A percentile compares a stretch with the other conserved stretches of the same genome.
These are phyloP conservation scores for Meloidogyne floridensis DNA, from an alignment of 1,140 invertebrate species.

Conservation along the genomic window DNA sequence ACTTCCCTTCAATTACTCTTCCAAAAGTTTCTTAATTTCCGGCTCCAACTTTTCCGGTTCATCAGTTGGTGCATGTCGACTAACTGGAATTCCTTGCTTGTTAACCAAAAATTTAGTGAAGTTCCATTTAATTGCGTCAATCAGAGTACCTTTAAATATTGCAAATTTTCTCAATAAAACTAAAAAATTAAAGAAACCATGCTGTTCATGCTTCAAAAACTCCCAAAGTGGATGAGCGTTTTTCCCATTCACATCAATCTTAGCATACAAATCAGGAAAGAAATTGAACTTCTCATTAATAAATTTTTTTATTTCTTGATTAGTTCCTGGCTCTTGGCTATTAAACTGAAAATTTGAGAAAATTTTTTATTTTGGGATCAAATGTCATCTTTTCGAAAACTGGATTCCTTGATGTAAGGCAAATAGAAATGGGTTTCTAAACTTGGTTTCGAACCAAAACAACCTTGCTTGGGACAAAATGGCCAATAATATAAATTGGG, in stretches of 20 bases:
- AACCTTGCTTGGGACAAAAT: too few relatives aligned
- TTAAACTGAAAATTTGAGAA: not conserved
- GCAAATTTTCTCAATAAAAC: too few relatives aligned
- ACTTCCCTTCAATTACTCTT: not conserved
- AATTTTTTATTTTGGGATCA: too few relatives aligned
- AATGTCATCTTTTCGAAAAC: not conserved
- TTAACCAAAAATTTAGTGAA: constrained; percentile 53
- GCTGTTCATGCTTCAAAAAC: constrained; percentile 53
- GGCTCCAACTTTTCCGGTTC: constrained; percentile 43
- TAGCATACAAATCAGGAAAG: constrained; percentile 52
- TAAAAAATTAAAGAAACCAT: constrained; percentile 10
- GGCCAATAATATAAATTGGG: too few relatives aligned
- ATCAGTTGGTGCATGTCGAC: constrained; percentile 45
- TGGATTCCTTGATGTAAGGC: not conserved
- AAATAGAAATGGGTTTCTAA: too few relatives aligned
- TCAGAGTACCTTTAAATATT: not conserved
- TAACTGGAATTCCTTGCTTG: constrained; percentile 43
- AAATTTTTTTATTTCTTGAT: constrained; percentile 50
- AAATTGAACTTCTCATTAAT: constrained; percentile 50
- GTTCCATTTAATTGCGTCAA: constrained; percentile 57
- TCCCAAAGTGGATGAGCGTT: constrained; percentile 47
- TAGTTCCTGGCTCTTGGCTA: constrained; percentile 46
- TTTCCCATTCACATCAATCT: constrained; percentile 54
- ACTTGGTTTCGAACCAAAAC: too few relatives aligned
- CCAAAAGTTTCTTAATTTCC: constrained; percentile 44